Percentiles rank a stretch among this genome's conserved stretches.
phyloP scores from a whole-genome alignment of 2,888 invertebrate genomes.

The Macrosoma leucophasiata region DNA sequence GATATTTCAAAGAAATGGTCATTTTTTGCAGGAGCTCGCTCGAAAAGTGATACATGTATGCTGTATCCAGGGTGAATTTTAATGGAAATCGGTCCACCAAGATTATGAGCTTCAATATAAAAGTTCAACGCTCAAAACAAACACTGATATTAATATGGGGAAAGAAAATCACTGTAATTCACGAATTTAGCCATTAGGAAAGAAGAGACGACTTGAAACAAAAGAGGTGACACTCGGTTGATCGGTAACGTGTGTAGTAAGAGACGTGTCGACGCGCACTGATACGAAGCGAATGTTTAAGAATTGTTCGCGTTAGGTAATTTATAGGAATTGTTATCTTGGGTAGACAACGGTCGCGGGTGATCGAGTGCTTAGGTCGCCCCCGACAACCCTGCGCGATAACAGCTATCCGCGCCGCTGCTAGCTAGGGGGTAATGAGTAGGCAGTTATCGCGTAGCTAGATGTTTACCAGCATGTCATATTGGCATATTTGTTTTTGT shows the following conservation, averaged over 20 bases:
- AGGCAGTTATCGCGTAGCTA: slow-evolving; percentile 29
- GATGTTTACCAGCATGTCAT: too few relatives aligned
- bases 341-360: slow-evolving; percentile 43
- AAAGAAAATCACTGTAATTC: slow-evolving; percentile 57
- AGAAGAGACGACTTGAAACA: slow-evolving; percentile 21
- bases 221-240: background rate
- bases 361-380: slow-evolving; percentile 48
- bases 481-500: too few relatives aligned
- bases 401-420: slow-evolving; percentile 49
- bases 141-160: slow-evolving; percentile 57
- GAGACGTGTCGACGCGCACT: slow-evolving; percentile 24
- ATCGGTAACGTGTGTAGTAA: slow-evolving; percentile 32
- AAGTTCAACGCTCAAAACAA: slow-evolving; percentile 31
- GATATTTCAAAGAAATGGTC: slow-evolving; percentile 68
- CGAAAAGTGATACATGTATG: slow-evolving; percentile 65
- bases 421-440: slow-evolving; percentile 66
- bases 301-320: slow-evolving; percentile 36
- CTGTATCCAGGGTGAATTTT: slow-evolving; percentile 49
- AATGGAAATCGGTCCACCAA: too few relatives aligned
- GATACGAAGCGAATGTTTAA: slow-evolving; percentile 24
- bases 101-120: slow-evolving; percentile 21
- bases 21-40: slow-evolving; percentile 64
- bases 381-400: slow-evolving; percentile 47
- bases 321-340: slow-evolving; percentile 62
- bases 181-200: slow-evolving; percentile 67